phyloP scores from a whole-genome alignment of 2,888 invertebrate species.

The Machimus rusticus region DNA sequence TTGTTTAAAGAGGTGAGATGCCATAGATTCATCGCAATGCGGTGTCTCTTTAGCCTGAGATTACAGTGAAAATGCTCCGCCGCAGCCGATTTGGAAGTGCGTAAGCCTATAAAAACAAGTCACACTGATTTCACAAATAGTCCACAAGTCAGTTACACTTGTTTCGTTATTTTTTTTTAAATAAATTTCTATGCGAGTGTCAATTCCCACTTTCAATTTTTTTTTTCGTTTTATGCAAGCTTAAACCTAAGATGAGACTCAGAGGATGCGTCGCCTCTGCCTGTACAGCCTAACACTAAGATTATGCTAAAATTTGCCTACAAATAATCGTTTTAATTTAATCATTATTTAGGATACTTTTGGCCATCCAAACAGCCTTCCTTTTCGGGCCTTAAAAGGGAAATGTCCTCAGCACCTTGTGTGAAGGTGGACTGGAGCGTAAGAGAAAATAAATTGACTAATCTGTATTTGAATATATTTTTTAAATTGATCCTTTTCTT shows the following conservation, averaged over 20 bases:
- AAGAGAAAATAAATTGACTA: background rate
- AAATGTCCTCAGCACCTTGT: background rate
- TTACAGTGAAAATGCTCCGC: background rate
- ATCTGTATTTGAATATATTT: background rate
- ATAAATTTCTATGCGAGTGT: slow-evolving; percentile 41
- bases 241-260: background rate
- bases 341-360: background rate
- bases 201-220: slow-evolving; percentile 41
- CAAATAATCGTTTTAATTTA: background rate
- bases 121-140: slow-evolving; percentile 19
- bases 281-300: slow-evolving; percentile 8
- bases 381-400: background rate
- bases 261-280: background rate
- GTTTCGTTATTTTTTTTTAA: background rate
- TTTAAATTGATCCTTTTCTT: too few species aligned
- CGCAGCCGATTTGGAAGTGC: background rate
- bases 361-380: background rate
- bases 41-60: background rate
- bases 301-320: slow-evolving; percentile 15
- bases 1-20: background rate
- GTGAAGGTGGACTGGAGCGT: background rate
- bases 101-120: slow-evolving; percentile 1
- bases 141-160: background rate
- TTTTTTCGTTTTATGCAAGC: slow-evolving; percentile 15
- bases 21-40: background rate